Evolutionary conservation across 92 coral and sea anemone genomes (phyloP).

Genomic region (Desmophyllum pertusum): DNA sequence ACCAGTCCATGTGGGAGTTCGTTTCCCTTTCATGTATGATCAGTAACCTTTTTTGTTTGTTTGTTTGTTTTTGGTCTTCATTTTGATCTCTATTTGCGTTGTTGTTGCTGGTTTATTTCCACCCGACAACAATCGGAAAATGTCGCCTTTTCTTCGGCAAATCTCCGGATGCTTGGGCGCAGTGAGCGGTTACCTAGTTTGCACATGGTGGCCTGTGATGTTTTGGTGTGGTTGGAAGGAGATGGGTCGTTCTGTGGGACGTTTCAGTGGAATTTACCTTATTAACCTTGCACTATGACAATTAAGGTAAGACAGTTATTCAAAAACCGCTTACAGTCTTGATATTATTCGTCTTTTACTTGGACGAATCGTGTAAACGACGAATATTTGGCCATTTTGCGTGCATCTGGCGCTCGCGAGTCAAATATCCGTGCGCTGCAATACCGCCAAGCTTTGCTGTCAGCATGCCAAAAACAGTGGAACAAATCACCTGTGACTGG

Average conservation of each 20-base stretch:
- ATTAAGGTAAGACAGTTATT: conserved; percentile 7
- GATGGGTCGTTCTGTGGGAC: not conserved
- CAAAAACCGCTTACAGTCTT: not conserved
- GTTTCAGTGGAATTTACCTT: not conserved
- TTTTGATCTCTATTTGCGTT: too few relatives aligned
- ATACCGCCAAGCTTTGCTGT: not conserved
- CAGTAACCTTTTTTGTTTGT: too few relatives aligned
- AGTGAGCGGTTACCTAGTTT: conserved; percentile 23
- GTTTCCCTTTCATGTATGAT: too few relatives aligned
- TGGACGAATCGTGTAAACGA: not conserved
- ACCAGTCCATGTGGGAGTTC: too few relatives aligned
- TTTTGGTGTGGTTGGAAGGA: conserved; percentile 1
- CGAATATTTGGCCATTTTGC: not conserved
- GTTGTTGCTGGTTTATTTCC: too few relatives aligned
- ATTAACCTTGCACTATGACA: not conserved
- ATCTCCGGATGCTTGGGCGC: not conserved
- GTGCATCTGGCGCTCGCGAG: not conserved
- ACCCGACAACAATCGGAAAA: not conserved
- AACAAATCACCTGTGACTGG: not conserved
- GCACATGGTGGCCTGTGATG: conserved; percentile 39
- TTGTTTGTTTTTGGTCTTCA: too few relatives aligned
- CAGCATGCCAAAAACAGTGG: not conserved
- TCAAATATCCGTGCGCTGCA: not conserved
- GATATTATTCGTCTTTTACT: not conserved
- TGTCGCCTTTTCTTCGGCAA: conserved; percentile 2